A percentile compares a stretch with the other conserved stretches of the same genome.
Evolutionary conservation across 2,113 vertebrate species (phyloP).

Genomic region (Pongo pygmaeus): DNA sequence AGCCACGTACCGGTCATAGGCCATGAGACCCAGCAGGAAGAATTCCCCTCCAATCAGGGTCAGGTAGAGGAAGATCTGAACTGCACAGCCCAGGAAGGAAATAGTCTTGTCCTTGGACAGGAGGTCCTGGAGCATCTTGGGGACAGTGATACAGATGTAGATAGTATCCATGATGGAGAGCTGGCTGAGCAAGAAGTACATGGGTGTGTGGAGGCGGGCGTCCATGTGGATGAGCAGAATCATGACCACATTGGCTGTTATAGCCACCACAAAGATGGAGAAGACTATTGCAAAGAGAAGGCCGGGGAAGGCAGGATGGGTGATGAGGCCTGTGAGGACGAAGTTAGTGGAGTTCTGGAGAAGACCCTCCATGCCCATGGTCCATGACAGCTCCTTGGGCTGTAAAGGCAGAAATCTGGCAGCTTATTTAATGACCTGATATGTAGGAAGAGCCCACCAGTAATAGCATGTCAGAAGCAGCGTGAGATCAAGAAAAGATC

Average conservation of each 20-base stretch:
- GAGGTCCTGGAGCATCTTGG: slow-evolving; percentile 66
- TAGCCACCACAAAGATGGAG: slow-evolving; percentile 54
- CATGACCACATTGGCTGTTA: slow-evolving; percentile 51
- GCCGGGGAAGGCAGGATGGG: neutral
- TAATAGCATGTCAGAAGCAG: neutral
- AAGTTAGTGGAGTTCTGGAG: slow-evolving; percentile 59
- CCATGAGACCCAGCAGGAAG: slow-evolving; percentile 66
- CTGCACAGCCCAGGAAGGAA: slow-evolving; percentile 54
- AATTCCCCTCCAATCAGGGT: slow-evolving; percentile 44
- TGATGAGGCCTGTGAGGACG: slow-evolving; percentile 55
- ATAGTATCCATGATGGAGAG: slow-evolving; percentile 63
- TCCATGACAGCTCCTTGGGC: neutral
- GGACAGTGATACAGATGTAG: slow-evolving; percentile 63
- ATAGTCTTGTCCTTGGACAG: slow-evolving; percentile 58
- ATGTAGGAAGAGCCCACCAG: rapidly evolving
- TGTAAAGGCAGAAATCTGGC: neutral
- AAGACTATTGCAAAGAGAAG: slow-evolving; percentile 48
- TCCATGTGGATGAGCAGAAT: slow-evolving; percentile 65
- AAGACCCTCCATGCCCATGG: neutral
- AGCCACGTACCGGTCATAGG: slow-evolving; percentile 55
- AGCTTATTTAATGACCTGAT: neutral
- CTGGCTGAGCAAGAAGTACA: slow-evolving; percentile 72
- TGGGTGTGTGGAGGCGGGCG: slow-evolving; percentile 51
- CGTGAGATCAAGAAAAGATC: neutral
- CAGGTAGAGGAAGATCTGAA: slow-evolving; percentile 67